These are phyloP conservation scores for Cavia porcellus DNA, from an alignment of 2,113 vertebrate species.

Conservation along the genomic window DNA sequence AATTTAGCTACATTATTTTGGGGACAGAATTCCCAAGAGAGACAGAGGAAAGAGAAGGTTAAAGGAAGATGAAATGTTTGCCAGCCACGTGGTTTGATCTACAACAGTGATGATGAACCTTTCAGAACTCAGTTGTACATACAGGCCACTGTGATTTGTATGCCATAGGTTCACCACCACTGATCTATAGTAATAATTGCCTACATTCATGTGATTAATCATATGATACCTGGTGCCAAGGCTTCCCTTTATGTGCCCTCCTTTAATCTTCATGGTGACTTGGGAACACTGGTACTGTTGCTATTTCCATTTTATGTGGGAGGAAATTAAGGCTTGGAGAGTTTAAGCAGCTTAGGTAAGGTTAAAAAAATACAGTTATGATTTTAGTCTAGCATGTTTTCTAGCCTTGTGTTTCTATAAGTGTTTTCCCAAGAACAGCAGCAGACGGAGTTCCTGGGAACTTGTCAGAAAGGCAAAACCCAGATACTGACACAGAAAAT, in stretches of 20 bases:
- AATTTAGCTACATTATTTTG: background rate
- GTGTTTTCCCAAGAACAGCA: background rate
- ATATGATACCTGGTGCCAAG: background rate
- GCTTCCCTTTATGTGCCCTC: background rate
- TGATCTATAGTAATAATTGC: background rate
- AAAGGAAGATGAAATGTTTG: background rate
- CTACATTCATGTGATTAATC: background rate
- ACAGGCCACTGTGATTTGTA: background rate
- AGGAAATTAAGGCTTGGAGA: background rate
- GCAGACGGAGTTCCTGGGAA: background rate
- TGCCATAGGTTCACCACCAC: background rate
- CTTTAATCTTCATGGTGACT: background rate
- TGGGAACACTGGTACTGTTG: background rate
- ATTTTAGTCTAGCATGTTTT: constrained; percentile 4
- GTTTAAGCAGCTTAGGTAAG: background rate
- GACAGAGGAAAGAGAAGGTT: background rate
- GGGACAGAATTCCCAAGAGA: background rate
- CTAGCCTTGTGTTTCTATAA: background rate
- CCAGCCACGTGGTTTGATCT: background rate
- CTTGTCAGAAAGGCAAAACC: background rate
- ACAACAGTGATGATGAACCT: background rate
- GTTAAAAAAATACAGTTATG: background rate
- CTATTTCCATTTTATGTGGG: background rate
- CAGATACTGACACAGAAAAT: background rate
- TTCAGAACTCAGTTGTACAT: background rate